Base-by-base conservation (phyloP, 2,113 vertebrate species). In the Miniopterus natalensis region DNA sequence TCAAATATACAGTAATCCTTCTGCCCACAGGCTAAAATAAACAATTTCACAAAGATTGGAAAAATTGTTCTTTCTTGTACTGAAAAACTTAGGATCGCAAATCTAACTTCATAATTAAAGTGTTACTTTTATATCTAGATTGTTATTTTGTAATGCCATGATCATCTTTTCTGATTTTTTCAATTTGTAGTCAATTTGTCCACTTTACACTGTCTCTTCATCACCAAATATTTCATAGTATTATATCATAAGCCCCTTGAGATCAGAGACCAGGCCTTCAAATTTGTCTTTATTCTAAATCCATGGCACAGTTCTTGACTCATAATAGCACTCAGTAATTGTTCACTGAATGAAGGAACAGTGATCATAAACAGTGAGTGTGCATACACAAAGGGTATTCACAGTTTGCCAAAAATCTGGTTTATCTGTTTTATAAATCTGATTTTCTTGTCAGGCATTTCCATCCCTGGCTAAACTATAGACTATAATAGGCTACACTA, bases 161-260 rank as follows among this genome's bases (percentile, higher is more conserved):
- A 53, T 95, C n/a, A 40, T 92, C 8, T 84, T 25, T 57, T 94
- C 65, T 85, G 31, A 63, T 70, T 90, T 84, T 93, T 47, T 77
- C 21, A 78, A 12, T 42, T 53, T 18, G 45, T 6, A 47, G 7
- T 77, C 47, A 61, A 23, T 29, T 74, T 25, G 77, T 77, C 55
- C 47, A 73, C 36, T 90, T 87, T 40, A 36, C 8, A 73, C 12
- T 6, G 27, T 88, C 47, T 90, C 59, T 71, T 27, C 25, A 66
- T 2, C 20, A 15, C 7, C 47, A 94, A 80, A 55, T 78, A 74
- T 49, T 70, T 31, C 23, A 47, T 65, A 45, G 23, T 74, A 49
- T 74, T 78, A 36, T 7, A 61, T 25, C 15, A n/a, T 15, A 21
- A 78, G 11, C 6, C 14, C n/a, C n/a, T 55, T n/a, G 42, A 4